phyloP scores from a whole-genome alignment of 2,797 vertebrate genomes.

The Peromyscus melanophrys region DNA sequence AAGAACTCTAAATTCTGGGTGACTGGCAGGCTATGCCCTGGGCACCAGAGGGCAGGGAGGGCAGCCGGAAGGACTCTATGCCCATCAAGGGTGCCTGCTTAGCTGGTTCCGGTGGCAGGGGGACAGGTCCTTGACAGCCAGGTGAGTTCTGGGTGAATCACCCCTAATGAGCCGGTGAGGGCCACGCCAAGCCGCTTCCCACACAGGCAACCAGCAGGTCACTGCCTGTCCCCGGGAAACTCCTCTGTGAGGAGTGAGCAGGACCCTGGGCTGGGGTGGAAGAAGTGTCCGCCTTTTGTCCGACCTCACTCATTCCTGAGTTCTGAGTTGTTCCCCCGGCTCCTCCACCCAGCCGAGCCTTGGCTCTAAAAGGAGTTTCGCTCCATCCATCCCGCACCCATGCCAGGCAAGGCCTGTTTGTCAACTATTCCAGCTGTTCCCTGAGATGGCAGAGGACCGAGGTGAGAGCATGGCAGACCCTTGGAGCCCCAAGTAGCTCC shows the following conservation, averaged over 20 bases:
- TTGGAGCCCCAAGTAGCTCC: neutral
- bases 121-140: conserved; percentile 70
- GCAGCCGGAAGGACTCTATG: neutral
- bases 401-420: conserved; percentile 25
- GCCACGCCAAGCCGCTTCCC: conserved; percentile 82
- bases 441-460: neutral
- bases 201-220: conserved; percentile 81
- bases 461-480: neutral
- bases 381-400: conserved; percentile 28
- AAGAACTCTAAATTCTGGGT: neutral
- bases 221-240: conserved; percentile 81
- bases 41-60: neutral
- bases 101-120: conserved; percentile 71
- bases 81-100: neutral
- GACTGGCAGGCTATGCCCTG: neutral
- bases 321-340: conserved; percentile 73
- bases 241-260: conserved; percentile 38
- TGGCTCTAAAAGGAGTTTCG: conserved; percentile 78
- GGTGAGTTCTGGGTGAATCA: conserved; percentile 85
- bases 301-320: conserved; percentile 79
- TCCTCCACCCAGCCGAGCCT: conserved; percentile 59
- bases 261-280: conserved; percentile 68
- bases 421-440: conserved; percentile 41
- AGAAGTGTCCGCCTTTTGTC: conserved; percentile 39
- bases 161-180: conserved; percentile 74